Base-by-base conservation (phyloP, 2,888 invertebrate genomes). In the Chironomus riparius region DNA sequence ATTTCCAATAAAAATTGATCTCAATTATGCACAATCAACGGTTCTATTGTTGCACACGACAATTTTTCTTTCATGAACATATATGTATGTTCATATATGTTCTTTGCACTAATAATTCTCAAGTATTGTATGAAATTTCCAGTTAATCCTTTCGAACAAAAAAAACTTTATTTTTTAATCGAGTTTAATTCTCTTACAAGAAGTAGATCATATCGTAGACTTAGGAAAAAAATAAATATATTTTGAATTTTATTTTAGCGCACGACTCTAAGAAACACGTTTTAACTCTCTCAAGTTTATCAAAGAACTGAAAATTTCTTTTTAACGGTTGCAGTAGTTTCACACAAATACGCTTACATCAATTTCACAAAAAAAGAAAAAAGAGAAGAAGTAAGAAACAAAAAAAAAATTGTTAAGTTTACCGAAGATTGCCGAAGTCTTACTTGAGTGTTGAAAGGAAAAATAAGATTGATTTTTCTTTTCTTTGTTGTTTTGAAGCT, bases 301-400 rank as follows among this genome's bases (percentile, higher is more conserved):
- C 71, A 47, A 71, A 71, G 50, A 71, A 71, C 71, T 71, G 71
- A 71, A 71, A 71, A 50, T 70, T 70, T 70, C 70, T 70, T 70
- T 65, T 65, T 21, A 24, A 24, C 65, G 18, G 18, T 65, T 65
- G 65, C 65, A 24, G 56, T 56, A 18, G 56, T 56, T 56, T 56
- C 56, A 56, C 56, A 18, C 56, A 56, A 7, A 56, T 18, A 56
- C n/a, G 56, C 15, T 38, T 38, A 38, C 38, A 38, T 38, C 10
- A 38, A 38, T 38, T 38, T 38, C 38, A 38, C 38, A 38, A 38
- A 10, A 10, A 28, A 24, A 24, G 24, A 24, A 24, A 24, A 2
- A 38, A 38, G 38, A 38, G 38, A 38, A 38, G 38, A 38, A 38
- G 38, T 38, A 38, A 38, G 38, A 38, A 28, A 28, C 1, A 28